phyloP scores from a whole-genome alignment of 2,888 invertebrate genomes.

The Keiferia lycopersicella region DNA sequence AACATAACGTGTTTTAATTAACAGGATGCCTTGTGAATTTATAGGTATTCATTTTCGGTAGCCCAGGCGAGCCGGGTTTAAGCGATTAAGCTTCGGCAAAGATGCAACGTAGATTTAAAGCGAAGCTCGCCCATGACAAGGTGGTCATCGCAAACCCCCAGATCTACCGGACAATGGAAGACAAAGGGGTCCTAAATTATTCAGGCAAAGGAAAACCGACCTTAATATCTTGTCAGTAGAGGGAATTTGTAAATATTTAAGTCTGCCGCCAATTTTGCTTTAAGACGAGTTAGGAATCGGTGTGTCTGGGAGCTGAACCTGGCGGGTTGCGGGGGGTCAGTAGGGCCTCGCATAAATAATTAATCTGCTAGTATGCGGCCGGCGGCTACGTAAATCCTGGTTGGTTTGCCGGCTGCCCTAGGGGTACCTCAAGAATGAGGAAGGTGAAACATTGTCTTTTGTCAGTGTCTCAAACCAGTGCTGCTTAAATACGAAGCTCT shows the following conservation, averaged over 20 bases:
- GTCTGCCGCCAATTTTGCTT: slow-evolving; percentile 68
- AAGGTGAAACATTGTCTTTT: slow-evolving; percentile 46
- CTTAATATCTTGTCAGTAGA: slow-evolving; percentile 62
- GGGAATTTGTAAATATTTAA: slow-evolving; percentile 74
- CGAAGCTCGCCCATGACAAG: slow-evolving; percentile 77
- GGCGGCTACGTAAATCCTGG: slow-evolving; percentile 70
- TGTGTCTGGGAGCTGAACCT: slow-evolving; percentile 75
- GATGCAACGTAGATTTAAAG: slow-evolving; percentile 78
- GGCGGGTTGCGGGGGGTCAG: slow-evolving; percentile 51
- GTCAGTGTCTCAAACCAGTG: slow-evolving; percentile 26
- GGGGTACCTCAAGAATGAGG: slow-evolving; percentile 42
- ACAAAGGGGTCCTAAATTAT: slow-evolving; percentile 78
- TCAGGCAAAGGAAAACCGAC: slow-evolving; percentile 70
- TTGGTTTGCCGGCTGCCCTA: slow-evolving; percentile 57
- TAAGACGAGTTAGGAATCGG: slow-evolving; percentile 77
- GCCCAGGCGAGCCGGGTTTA: slow-evolving; percentile 61
- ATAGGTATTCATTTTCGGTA: slow-evolving; percentile 70
- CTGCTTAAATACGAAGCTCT: slow-evolving; percentile 22
- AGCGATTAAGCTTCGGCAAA: slow-evolving; percentile 71
- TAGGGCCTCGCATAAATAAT: slow-evolving; percentile 74
- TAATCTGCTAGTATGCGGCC: slow-evolving; percentile 74
- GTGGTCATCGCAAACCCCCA: slow-evolving; percentile 78
- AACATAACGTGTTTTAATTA: slow-evolving; percentile 28
- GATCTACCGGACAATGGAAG: slow-evolving; percentile 74
- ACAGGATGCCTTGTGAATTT: slow-evolving; percentile 43